phyloP scores from a whole-genome alignment of 2,113 vertebrate species.

The Nettapus auritus region DNA sequence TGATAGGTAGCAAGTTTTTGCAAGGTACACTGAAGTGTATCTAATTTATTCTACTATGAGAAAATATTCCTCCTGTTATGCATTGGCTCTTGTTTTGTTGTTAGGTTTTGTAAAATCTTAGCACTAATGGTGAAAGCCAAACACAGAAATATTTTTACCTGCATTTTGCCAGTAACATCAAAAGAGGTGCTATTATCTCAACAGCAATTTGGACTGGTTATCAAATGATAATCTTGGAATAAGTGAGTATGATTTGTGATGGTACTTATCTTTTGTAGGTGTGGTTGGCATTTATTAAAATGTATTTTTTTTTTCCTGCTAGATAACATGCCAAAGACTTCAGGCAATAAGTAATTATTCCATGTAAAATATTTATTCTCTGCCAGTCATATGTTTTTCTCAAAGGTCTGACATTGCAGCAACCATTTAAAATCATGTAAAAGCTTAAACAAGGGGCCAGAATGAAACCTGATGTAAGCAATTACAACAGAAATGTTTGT shows the following conservation, averaged over 20 bases:
- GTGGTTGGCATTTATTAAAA: constrained; percentile 77
- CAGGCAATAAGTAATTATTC: constrained; percentile 82
- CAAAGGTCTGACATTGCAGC: constrained; percentile 69
- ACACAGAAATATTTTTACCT: constrained; percentile 53
- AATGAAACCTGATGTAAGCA: not conserved
- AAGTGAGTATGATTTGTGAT: constrained; percentile 72
- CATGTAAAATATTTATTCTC: constrained; percentile 78
- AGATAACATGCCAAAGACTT: constrained; percentile 76
- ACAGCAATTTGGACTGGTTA: constrained; percentile 74
- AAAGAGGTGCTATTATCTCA: constrained; percentile 62
- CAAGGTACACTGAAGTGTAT: not conserved
- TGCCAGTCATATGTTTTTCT: constrained; percentile 76
- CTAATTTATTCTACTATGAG: constrained; percentile 20
- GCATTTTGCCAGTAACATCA: constrained; percentile 51
- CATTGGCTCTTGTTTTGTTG: constrained; percentile 42
- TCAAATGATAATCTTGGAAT: constrained; percentile 73
- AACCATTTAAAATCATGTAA: constrained; percentile 56
- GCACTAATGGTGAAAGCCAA: constrained; percentile 60
- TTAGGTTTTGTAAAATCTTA: constrained; percentile 55
- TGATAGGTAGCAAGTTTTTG: not conserved
- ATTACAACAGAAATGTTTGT: not conserved
- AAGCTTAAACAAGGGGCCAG: constrained; percentile 11
- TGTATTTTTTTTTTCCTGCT: constrained; percentile 56
- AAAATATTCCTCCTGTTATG: constrained; percentile 16
- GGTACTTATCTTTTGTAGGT: constrained; percentile 73